These are phyloP conservation scores for Oreocharis arfaki DNA, from an alignment of 2,113 vertebrate species.

Conservation along the genomic window DNA sequence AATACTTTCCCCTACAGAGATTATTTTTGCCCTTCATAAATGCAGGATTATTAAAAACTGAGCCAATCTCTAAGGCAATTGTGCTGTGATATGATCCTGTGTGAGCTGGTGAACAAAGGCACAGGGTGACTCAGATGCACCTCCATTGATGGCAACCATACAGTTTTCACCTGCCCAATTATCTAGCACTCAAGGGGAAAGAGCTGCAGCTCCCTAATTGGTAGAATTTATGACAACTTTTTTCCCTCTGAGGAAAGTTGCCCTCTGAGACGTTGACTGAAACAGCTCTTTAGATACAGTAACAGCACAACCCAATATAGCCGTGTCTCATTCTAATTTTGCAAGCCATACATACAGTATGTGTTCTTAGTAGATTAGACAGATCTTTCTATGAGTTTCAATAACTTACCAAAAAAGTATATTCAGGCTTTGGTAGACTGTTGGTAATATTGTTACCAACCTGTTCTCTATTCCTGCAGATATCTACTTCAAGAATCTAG, in stretches of 20 bases:
- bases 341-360: not conserved
- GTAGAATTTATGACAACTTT: slow-evolving; percentile 6
- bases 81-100: not conserved
- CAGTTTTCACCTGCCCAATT: slow-evolving; percentile 33
- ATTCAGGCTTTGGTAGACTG: not conserved
- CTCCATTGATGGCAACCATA: slow-evolving; percentile 3
- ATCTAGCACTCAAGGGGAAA: not conserved
- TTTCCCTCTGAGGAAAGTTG: not conserved
- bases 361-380: not conserved
- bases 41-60: slow-evolving; percentile 7
- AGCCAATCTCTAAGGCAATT: not conserved
- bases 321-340: not conserved
- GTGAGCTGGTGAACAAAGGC: not conserved
- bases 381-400: not conserved
- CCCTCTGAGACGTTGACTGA: not conserved
- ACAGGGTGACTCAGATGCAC: not conserved
- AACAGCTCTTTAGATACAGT: not conserved
- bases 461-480: not conserved
- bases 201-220: slow-evolving; percentile 15
- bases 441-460: not conserved
- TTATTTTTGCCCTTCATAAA: not conserved
- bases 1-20: not conserved
- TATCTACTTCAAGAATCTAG: not conserved
- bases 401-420: not conserved
- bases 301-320: not conserved